phyloP scores from a whole-genome alignment of 1,140 invertebrate species.

The Cyrtorhinus lividipennis region DNA sequence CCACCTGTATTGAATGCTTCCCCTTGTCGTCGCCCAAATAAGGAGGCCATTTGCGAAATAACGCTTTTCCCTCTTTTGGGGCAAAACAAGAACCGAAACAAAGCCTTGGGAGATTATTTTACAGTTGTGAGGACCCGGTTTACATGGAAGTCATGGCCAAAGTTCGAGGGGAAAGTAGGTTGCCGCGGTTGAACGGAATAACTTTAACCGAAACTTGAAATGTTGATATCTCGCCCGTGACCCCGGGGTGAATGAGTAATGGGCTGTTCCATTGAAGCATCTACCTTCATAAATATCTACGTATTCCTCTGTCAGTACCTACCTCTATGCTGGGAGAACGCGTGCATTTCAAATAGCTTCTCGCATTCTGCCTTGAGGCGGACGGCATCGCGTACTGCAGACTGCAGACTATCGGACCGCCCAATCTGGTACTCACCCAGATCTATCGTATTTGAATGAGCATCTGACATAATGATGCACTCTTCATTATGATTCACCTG shows the following conservation, averaged over 20 bases:
- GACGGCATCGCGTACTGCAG: no score
- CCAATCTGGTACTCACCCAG: no score
- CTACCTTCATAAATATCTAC: no score
- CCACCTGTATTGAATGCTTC: constrained; percentile 15
- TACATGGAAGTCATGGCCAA: neutral
- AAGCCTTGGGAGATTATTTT: neutral
- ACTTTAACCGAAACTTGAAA: neutral
- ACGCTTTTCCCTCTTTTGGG: neutral
- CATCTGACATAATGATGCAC: no score
- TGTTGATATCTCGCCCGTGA: neutral
- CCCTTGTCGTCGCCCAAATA: constrained; percentile 8
- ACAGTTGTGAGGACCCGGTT: neutral
- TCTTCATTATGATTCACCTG: no score
- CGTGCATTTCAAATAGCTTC: no score
- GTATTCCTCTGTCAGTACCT: no score
- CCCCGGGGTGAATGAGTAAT: neutral
- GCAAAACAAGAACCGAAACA: neutral
- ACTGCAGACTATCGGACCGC: no score
- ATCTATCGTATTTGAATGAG: no score
- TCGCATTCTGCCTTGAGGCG: no score
- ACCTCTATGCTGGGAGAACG: no score
- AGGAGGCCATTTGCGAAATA: constrained; percentile 12
- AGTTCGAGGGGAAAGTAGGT: constrained; percentile 3
- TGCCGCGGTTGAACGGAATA: neutral
- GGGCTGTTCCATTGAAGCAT: no score